Evolutionary conservation across 1,140 invertebrate species (phyloP).

Genomic region (Aradophagus sp.): DNA sequence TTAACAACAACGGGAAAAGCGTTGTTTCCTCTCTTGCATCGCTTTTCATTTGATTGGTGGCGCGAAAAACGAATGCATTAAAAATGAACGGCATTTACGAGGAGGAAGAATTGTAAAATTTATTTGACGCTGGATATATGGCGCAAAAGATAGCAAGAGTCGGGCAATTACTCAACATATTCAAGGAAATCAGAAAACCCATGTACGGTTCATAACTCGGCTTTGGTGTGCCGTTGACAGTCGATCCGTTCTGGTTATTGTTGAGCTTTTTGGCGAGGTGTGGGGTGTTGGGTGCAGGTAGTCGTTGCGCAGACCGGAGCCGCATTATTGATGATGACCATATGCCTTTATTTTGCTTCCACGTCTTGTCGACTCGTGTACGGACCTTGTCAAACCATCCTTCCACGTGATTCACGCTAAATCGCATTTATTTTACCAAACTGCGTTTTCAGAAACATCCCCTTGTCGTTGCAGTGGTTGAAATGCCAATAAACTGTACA

Average conservation of each 20-base stretch:
- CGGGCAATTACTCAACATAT: slow-evolving; percentile 48
- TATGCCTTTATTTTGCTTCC: slow-evolving; percentile 41
- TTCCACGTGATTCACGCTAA: slow-evolving; percentile 14
- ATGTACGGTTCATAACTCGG: slow-evolving; percentile 42
- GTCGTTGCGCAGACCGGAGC: slow-evolving; percentile 40
- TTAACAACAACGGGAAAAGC: no score
- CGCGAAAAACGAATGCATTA: neutral
- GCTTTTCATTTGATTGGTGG: no score
- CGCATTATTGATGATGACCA: slow-evolving; percentile 46
- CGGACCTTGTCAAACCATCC: slow-evolving; percentile 22
- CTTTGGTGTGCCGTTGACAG: slow-evolving; percentile 48
- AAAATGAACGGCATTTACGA: slow-evolving; percentile 14
- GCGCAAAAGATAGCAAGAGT: slow-evolving; percentile 23
- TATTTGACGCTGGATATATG: slow-evolving; percentile 31
- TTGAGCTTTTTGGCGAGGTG: slow-evolving; percentile 31
- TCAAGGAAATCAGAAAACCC: slow-evolving; percentile 48
- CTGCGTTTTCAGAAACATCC: slow-evolving; percentile 19
- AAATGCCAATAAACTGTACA: neutral
- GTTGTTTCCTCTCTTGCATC: no score
- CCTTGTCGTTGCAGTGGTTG: neutral
- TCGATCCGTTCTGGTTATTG: slow-evolving; percentile 55
- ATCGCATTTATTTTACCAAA: slow-evolving; percentile 35
- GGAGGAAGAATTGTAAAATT: slow-evolving; percentile 26
- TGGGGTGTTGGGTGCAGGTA: slow-evolving; percentile 39
- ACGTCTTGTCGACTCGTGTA: slow-evolving; percentile 32